Evolutionary conservation across 1,140 invertebrate genomes (phyloP).

Genomic region (Trichonephila clavipes): DNA sequence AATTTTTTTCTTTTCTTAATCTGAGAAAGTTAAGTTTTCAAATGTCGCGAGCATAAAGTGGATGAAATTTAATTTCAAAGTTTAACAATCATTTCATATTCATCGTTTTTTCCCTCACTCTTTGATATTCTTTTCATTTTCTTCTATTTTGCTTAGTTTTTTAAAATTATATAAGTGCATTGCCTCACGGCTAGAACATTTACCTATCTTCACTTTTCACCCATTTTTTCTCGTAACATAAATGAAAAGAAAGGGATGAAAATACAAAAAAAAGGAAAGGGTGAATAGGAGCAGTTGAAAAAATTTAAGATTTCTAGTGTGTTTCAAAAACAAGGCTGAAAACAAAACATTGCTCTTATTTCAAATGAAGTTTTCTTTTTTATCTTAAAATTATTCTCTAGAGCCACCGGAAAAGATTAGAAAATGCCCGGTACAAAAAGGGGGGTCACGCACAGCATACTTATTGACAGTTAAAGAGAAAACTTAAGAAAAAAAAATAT

Average conservation of each 20-base stretch:
- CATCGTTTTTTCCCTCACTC: background rate
- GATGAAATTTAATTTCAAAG: constrained; percentile 53
- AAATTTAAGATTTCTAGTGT: constrained; percentile 23
- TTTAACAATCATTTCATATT: constrained; percentile 36
- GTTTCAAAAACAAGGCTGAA: background rate
- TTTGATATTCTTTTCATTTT: background rate
- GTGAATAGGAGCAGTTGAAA: background rate
- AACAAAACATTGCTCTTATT: background rate
- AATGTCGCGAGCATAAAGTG: constrained; percentile 42
- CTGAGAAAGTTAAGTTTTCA: constrained; percentile 37
- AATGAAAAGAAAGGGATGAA: background rate
- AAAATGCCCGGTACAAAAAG: background rate
- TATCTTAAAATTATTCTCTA: background rate
- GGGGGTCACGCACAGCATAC: background rate
- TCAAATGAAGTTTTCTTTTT: constrained; percentile 33
- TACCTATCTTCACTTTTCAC: background rate
- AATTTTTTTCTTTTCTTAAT: background rate
- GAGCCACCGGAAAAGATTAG: background rate
- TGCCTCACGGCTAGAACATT: constrained; percentile 34
- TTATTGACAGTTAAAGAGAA: background rate
- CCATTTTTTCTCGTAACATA: background rate
- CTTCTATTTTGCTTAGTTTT: background rate
- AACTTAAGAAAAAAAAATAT: background rate
- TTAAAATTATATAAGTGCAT: background rate
- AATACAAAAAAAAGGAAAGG: background rate